Evolutionary conservation across 2,113 vertebrate genomes (phyloP), one percentile per base, ranked within the genome.

Genomic region (Natator depressus): DNA sequence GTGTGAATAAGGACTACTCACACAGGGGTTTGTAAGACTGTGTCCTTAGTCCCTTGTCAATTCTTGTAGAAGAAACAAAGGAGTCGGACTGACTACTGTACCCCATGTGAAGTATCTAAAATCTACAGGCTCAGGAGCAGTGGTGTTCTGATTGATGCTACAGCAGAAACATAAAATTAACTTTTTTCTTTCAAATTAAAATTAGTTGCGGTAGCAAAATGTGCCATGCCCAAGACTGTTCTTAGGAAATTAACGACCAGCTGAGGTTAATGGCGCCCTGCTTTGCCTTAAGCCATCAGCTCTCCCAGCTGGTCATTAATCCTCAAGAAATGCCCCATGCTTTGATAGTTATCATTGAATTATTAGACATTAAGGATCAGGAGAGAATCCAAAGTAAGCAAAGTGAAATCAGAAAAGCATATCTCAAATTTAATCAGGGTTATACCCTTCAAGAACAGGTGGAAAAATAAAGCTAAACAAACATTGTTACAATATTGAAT

Each of bases 291-390:
- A 92, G 93, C 97, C 91, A 96, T 97, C 97, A 96, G 91, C 95
- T 97, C 86, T 96, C 92, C 91, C 95, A 96, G 94, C 88, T 95
- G 94, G 93, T 87, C 90, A 96, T 97, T 97, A 97, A 97, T 97
- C 94, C 94, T 91, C 87, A 93, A 84, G 96, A 94, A 97, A 95
- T 94, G 80, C 89, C 95, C 96, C 87, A 92, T 75, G 91, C 95
- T 97, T 97, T 96, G 82, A 94, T 97, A 96, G 93, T 97, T 97
- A 97, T 93, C 97, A 93, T 91, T 97, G 97, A 97, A 97, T 97
- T 97, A 97, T 88, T 94, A 94, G 95, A 84, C 92, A 95, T 95
- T 97, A 94, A 94, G 92, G 78, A 96, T 91, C 90, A 86, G 89
- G 93, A 95, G 84, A 95, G 89, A 95, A 94, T 96, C 88, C 93